Percentiles rank a stretch among this genome's conserved stretches.
Evolutionary conservation across 2,113 vertebrate species (phyloP).

Genomic region (Oxyruncus cristatus): DNA sequence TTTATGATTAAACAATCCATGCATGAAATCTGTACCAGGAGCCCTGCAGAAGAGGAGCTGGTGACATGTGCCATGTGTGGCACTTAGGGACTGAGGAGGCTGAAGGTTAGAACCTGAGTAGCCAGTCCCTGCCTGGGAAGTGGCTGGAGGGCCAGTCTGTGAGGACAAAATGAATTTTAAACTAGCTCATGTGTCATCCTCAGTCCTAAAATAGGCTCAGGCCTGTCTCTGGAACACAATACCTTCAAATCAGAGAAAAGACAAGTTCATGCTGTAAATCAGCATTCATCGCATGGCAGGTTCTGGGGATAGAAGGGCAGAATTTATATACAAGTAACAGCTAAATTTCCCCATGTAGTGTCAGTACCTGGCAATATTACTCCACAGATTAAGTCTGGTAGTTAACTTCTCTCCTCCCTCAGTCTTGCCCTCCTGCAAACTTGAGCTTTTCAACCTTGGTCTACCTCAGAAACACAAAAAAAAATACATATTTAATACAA

Average conservation of each 20-base stretch:
- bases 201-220: background rate
- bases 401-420: background rate
- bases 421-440: background rate
- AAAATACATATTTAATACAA: background rate
- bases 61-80: background rate
- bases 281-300: background rate
- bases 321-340: background rate
- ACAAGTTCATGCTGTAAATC: background rate
- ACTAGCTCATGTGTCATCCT: background rate
- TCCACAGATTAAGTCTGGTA: background rate
- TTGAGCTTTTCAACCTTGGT: background rate
- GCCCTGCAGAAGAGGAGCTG: background rate
- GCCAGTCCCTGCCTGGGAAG: background rate
- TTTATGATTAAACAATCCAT: background rate
- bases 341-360: background rate
- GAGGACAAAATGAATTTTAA: background rate
- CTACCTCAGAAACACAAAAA: background rate
- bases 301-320: background rate
- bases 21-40: background rate
- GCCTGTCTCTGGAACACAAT: background rate
- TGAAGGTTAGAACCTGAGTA: background rate
- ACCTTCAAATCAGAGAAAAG: background rate
- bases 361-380: background rate
- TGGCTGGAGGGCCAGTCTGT: fast-evolving
- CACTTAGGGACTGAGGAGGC: background rate